A percentile compares a stretch with the other conserved stretches of the same genome.
Evolutionary conservation across 2,113 vertebrate species (phyloP).

Genomic region (Rhinolophus sinicus): DNA sequence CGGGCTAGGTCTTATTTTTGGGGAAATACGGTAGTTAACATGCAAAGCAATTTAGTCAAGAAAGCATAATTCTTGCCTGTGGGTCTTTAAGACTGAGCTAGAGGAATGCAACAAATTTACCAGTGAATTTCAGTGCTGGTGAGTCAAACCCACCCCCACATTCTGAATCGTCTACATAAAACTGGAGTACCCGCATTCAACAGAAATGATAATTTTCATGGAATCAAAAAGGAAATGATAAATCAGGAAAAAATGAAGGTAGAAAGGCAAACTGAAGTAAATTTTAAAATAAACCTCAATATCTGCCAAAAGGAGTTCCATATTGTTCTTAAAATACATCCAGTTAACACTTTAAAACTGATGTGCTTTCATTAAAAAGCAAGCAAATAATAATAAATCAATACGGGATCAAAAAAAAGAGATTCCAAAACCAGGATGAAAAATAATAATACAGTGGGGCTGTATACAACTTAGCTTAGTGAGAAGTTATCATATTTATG

Average conservation of each 20-base stretch:
- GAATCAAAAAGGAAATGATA: conserved; percentile 46
- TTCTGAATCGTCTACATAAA: conserved; percentile 57
- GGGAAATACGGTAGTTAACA: neutral
- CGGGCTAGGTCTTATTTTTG: no score
- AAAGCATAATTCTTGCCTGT: conserved; percentile 52
- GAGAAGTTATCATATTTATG: conserved; percentile 74
- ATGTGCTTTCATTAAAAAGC: conserved; percentile 68
- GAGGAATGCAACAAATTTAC: neutral
- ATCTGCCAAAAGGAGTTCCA: conserved; percentile 72
- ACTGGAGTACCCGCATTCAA: conserved; percentile 67
- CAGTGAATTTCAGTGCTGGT: conserved; percentile 49
- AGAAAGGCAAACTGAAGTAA: conserved; percentile 38
- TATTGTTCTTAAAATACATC: conserved; percentile 42
- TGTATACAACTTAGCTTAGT: conserved; percentile 62
- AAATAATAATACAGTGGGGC: conserved; percentile 61
- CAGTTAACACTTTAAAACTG: conserved; percentile 61
- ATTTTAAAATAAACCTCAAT: conserved; percentile 55
- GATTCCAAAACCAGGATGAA: conserved; percentile 60
- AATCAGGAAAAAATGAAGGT: conserved; percentile 66
- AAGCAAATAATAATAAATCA: conserved; percentile 60
- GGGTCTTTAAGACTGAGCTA: neutral
- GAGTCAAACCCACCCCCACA: conserved; percentile 53
- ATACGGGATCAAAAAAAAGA: conserved; percentile 59
- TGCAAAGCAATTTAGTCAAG: conserved; percentile 59
- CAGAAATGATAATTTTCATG: conserved; percentile 53